Base-by-base conservation (phyloP, 2,888 invertebrate species). In the Drosophila leonis region DNA sequence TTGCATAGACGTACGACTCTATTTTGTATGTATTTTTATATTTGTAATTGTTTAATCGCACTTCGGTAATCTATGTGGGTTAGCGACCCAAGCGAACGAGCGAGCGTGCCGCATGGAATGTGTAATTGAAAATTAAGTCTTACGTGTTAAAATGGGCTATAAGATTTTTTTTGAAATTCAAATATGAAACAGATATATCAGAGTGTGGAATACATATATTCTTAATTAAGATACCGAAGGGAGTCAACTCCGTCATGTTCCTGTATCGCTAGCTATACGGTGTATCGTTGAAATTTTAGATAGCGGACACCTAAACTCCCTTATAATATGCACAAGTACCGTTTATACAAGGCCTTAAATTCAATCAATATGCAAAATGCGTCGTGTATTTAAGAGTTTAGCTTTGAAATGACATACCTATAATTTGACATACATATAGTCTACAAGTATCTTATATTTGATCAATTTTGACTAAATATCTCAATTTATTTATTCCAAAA, bases 1-100 rank as follows among this genome's bases (percentile, higher is more conserved):
- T 83, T 83, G 84, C 84, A 84, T 84, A 86, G 75, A 75, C 75
- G 55, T 83, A 84, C 78, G 81, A 79, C 83, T 79, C 73, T 83
- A 82, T 85, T 83, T 85, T 29, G n/a, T 67, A 12, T 70, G 59
- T 31, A 39, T 44, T 27, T 48, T 24, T 69, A 20, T 75, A 33
- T 69, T 60, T 63, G 69, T 80, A 80, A 77, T 82, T 81, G 71
- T 62, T 75, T 83, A 84, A 83, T 83, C 83, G 78, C 70, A 78
- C 41, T 64, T 59, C 62, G 70, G 79, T 65, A 79, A 85, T 83
- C 83, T 83, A 85, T 79, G 82, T 83, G 86, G 82, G 83, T 75
- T 86, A 86, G 75, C 74, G 60, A 69, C 61, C 61, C 59, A 65
- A 37, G 35, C 57, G 52, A 35, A n/a, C 57, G 41, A 42, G 8